Evolutionary conservation across 2,797 vertebrate species (phyloP).

Genomic region (Acanthurus lineatus): DNA sequence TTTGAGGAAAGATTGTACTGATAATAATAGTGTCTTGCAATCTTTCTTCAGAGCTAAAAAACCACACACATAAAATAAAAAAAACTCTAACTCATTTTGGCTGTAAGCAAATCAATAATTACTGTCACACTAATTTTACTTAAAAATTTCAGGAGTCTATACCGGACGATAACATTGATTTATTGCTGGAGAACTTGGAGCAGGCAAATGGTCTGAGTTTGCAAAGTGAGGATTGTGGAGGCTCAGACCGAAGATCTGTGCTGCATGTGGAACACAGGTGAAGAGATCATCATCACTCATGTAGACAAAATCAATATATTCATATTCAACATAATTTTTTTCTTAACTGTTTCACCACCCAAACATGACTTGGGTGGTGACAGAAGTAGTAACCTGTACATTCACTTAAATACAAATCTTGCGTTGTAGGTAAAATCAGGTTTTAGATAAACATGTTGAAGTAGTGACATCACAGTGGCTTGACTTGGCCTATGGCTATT

Average conservation of each 20-base stretch:
- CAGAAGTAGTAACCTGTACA: neutral
- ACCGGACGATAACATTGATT: slow-evolving; percentile 89
- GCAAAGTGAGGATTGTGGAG: slow-evolving; percentile 80
- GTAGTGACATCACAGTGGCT: neutral
- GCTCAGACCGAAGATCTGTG: slow-evolving; percentile 83
- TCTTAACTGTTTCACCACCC: neutral
- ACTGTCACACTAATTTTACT: neutral
- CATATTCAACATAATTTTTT: neutral
- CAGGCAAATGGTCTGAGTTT: slow-evolving; percentile 80
- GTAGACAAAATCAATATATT: neutral
- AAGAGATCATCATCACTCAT: slow-evolving; percentile 28
- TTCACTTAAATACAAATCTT: neutral
- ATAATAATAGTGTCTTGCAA: neutral
- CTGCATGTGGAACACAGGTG: slow-evolving; percentile 96
- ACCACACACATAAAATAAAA: neutral
- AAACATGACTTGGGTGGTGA: neutral
- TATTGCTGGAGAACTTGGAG: slow-evolving; percentile 90
- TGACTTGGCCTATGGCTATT: neutral
- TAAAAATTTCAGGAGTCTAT: slow-evolving; percentile 73
- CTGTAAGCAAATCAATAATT: neutral
- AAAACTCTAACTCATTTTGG: neutral
- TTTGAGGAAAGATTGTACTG: neutral
- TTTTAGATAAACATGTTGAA: neutral
- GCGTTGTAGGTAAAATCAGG: neutral
- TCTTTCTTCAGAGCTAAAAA: neutral